phyloP scores from a whole-genome alignment of 2,888 invertebrate species.

The Latheticus oryzae region DNA sequence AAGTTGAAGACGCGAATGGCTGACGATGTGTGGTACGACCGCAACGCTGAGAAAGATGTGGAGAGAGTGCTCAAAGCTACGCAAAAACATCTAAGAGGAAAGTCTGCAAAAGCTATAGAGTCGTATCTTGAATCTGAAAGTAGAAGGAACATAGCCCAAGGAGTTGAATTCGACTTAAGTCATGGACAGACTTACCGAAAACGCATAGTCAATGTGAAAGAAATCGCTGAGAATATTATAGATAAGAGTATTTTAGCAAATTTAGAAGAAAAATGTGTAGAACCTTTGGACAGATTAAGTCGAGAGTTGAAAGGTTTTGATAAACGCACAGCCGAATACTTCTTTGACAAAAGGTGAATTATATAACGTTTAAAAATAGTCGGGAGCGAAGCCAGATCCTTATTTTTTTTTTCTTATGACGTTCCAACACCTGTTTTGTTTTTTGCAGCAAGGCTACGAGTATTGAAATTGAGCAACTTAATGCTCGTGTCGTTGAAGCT shows the following conservation, averaged over 20 bases:
- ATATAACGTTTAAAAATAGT: constrained; percentile 30
- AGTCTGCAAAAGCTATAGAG: constrained; percentile 81
- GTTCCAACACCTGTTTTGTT: constrained; percentile 24
- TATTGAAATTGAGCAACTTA: constrained; percentile 97
- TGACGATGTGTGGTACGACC: constrained; percentile 66
- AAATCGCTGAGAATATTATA: constrained; percentile 56
- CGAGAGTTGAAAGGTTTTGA: constrained; percentile 74
- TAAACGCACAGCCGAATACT: constrained; percentile 70
- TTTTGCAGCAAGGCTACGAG: constrained; percentile 91
- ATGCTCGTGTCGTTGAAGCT: constrained; percentile 94
- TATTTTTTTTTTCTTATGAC: constrained; percentile 8
- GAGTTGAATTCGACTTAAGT: constrained; percentile 64
- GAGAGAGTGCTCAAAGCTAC: constrained; percentile 63
- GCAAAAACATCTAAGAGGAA: constrained; percentile 74
- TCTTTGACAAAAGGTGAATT: constrained; percentile 73
- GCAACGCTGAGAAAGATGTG: constrained; percentile 64
- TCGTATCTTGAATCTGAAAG: constrained; percentile 73
- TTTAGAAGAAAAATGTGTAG: constrained; percentile 70
- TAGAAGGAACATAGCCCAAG: constrained; percentile 67
- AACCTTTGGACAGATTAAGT: constrained; percentile 72
- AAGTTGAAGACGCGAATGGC: constrained; percentile 66
- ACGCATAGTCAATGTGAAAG: constrained; percentile 46
- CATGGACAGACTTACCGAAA: too few species aligned
- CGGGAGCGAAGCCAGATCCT: constrained; percentile 14
- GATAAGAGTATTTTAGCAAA: constrained; percentile 63